Conservation (phyloP, 2,113 vertebrate genomes). For the Oryzias melastigma region DNA sequence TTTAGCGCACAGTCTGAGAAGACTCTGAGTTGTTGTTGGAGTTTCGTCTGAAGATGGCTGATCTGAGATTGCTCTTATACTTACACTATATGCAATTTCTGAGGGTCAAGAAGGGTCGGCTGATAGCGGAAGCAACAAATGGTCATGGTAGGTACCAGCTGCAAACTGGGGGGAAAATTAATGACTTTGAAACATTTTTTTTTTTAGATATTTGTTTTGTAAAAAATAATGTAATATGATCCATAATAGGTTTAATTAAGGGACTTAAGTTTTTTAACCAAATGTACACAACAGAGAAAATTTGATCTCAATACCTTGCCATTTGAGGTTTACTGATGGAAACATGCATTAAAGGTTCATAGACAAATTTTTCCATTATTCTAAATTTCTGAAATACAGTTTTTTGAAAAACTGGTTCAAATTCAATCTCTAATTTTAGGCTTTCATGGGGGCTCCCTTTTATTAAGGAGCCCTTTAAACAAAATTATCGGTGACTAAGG, state of each 20-base stretch:
- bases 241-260: too few relatives aligned
- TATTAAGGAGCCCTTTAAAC: not conserved
- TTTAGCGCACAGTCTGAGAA: conserved; percentile 5
- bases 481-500: not conserved
- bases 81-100: conserved; percentile 61
- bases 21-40: conserved; percentile 7
- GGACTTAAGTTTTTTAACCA: too few relatives aligned
- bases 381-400: not conserved
- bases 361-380: conserved; percentile 1
- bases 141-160: not conserved
- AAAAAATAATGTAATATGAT: too few relatives aligned
- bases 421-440: not conserved
- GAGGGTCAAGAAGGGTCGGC: conserved; percentile 47
- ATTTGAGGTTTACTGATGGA: conserved; percentile 6
- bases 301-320: too few relatives aligned
- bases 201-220: too few relatives aligned
- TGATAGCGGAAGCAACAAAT: conserved; percentile 29
- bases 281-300: too few relatives aligned
- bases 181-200: too few relatives aligned
- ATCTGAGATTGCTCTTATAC: conserved; percentile 48
- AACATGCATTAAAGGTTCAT: not conserved
- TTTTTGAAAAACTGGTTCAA: not conserved
- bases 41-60: conserved; percentile 44
- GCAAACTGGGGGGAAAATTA: too few relatives aligned
- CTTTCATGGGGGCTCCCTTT: not conserved